Conservation (phyloP, 64 coral and sea anemone species). For the Actinia equina region DNA sequence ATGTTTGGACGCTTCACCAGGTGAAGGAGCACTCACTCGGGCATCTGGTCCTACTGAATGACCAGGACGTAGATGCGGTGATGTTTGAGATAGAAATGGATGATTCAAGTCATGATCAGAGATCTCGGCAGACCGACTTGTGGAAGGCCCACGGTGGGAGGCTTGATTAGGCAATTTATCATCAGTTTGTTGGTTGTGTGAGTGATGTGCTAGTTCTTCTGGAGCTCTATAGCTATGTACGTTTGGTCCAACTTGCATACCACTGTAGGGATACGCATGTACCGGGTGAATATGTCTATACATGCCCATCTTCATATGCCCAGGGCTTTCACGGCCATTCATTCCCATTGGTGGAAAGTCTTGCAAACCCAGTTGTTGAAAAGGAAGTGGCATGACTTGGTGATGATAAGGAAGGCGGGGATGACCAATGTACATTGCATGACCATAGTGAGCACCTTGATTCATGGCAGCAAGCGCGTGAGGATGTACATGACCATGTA, state of each 20-base stretch:
- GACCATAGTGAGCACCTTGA: conserved; percentile 27
- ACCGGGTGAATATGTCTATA: conserved; percentile 40
- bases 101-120: conserved; percentile 55
- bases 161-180: conserved; percentile 18
- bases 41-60: conserved; percentile 15
- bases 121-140: conserved; percentile 36
- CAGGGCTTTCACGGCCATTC: conserved; percentile 37
- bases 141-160: not conserved
- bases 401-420: conserved; percentile 38
- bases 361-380: conserved; percentile 17
- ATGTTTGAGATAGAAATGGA: conserved; percentile 42
- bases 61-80: conserved; percentile 17
- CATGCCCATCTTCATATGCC: conserved; percentile 33
- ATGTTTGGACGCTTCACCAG: conserved; percentile 24
- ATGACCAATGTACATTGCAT: conserved; percentile 59
- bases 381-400: conserved; percentile 27
- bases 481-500: conserved; percentile 49
- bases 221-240: conserved; percentile 37
- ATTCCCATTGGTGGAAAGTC: conserved; percentile 26
- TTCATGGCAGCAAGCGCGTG: conserved; percentile 45
- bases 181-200: not conserved
- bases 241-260: not conserved
- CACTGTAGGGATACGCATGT: conserved; percentile 25
- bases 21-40: conserved; percentile 23
- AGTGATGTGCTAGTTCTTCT: conserved; percentile 28